A percentile compares a stretch with the other conserved stretches of the same genome.
phyloP scores from a whole-genome alignment of 2,888 invertebrate genomes.

The Pristionchus arcanus region DNA sequence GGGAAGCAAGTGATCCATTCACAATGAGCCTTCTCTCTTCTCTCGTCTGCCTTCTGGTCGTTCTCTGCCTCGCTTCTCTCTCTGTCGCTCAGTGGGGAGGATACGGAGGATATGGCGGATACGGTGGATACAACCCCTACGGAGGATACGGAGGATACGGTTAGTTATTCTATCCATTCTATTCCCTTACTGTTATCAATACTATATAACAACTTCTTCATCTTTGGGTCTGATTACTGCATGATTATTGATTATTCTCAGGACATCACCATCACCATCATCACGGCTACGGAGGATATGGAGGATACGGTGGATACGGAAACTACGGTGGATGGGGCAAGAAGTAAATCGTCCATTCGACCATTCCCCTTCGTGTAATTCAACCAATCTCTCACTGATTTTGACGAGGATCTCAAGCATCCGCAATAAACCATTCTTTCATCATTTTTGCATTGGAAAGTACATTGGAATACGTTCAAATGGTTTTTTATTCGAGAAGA shows the following conservation, averaged over 20 bases:
- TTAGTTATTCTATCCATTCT: neutral
- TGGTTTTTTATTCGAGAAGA: too few relatives aligned
- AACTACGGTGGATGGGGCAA: conserved; percentile 41
- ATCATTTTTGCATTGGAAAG: neutral
- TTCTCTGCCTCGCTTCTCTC: neutral
- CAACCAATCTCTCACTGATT: neutral
- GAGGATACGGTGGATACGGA: conserved; percentile 39
- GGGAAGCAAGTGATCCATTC: neutral
- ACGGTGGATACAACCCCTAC: conserved; percentile 27
- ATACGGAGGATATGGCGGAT: neutral
- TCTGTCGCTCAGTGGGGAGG: conserved; percentile 29
- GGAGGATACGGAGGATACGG: conserved; percentile 34
- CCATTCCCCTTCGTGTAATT: neutral
- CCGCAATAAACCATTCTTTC: conserved; percentile 10
- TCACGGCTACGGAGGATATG: conserved; percentile 26
- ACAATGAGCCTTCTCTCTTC: conserved; percentile 40
- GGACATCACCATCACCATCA: conserved; percentile 32
- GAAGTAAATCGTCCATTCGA: neutral
- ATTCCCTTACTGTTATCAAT: neutral
- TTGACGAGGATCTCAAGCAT: conserved; percentile 34
- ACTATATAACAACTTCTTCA: too few relatives aligned
- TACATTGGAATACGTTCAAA: too few relatives aligned
- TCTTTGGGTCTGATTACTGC: neutral
- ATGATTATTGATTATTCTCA: neutral
- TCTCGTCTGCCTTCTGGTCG: conserved; percentile 38